Conservation (phyloP, 2,888 invertebrate species). For the Epirrita christyi region DNA sequence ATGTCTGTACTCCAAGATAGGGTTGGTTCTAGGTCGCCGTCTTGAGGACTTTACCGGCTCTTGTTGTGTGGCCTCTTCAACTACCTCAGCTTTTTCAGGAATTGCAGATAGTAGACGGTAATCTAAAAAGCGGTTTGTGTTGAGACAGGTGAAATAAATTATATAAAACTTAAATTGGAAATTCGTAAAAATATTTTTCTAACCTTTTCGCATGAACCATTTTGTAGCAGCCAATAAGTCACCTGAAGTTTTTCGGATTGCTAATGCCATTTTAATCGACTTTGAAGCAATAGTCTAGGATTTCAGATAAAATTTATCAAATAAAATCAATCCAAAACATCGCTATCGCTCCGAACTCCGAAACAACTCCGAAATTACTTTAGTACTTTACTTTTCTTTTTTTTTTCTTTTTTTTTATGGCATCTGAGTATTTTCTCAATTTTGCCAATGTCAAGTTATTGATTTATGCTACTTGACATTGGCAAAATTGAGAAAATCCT, state of each 20-base stretch:
- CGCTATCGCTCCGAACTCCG: no score
- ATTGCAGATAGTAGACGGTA: slow-evolving; percentile 61
- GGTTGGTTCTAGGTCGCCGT: slow-evolving; percentile 51
- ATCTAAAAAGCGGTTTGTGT: slow-evolving; percentile 50
- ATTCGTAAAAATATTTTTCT: slow-evolving; percentile 34
- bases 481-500: no score
- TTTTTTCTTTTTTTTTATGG: no score
- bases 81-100: slow-evolving; percentile 56
- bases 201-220: slow-evolving; percentile 75
- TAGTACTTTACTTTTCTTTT: no score
- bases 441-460: no score
- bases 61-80: slow-evolving; percentile 31
- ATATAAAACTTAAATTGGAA: neutral
- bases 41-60: slow-evolving; percentile 43
- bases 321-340: slow-evolving; percentile 19
- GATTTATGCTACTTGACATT: no score
- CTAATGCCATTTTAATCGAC: slow-evolving; percentile 59
- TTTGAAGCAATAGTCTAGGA: neutral
- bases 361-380: neutral
- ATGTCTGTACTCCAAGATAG: slow-evolving; percentile 86
- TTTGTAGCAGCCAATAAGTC: slow-evolving; percentile 56
- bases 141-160: neutral
- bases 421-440: no score
- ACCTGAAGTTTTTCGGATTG: slow-evolving; percentile 57
- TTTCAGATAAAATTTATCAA: slow-evolving; percentile 22